Percentiles rank a stretch among this genome's conserved stretches.
phyloP scores from a whole-genome alignment of 2,113 vertebrate genomes.

The Acrocephalus kingi region DNA sequence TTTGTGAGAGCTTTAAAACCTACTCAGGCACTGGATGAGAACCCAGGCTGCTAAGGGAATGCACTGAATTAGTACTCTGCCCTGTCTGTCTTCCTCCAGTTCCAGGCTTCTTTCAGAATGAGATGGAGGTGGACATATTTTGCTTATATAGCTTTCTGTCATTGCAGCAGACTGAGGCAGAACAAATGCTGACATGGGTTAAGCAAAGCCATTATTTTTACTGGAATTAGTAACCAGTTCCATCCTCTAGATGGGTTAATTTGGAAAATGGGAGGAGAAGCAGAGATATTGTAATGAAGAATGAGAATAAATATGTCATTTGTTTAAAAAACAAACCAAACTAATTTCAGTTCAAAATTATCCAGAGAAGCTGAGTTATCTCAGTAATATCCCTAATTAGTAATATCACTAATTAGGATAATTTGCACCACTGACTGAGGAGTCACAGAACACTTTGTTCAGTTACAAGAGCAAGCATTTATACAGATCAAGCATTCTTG shows the following conservation, averaged over 20 bases:
- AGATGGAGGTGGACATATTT: neutral
- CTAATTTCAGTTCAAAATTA: neutral
- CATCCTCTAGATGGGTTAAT: neutral
- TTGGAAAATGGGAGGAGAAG: neutral
- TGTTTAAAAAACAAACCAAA: neutral
- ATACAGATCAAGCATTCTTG: neutral
- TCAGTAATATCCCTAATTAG: neutral
- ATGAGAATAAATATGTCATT: neutral
- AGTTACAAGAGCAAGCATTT: neutral
- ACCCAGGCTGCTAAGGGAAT: neutral
- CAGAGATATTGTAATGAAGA: neutral
- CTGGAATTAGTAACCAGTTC: neutral
- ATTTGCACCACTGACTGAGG: neutral
- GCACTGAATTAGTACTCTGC: neutral
- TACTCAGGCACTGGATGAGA: neutral
- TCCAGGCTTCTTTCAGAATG: neutral
- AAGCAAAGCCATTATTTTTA: neutral
- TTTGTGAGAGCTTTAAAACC: neutral
- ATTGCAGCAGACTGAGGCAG: neutral
- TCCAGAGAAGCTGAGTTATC: neutral
- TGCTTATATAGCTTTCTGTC: neutral
- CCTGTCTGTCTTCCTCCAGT: neutral
- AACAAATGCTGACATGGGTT: neutral
- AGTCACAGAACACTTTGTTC: neutral
- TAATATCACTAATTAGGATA: neutral